Evolutionary conservation across 2,888 invertebrate genomes (phyloP), one percentile per base, ranked within the genome.

Genomic region (Chrysolina oricalcia): DNA sequence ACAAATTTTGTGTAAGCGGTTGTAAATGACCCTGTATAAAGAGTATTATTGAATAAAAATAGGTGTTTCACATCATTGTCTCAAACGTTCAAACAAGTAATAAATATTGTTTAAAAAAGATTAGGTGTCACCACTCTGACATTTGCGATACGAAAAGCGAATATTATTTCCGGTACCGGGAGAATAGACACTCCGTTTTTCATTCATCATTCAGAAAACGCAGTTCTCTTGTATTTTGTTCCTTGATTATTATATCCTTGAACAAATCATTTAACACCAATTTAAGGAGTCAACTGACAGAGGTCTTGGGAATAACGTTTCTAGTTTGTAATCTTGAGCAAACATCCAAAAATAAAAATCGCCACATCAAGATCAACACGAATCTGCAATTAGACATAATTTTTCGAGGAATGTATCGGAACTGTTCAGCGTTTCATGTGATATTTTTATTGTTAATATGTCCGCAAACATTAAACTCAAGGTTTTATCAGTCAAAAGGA

Each of bases 261-360:
- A 78, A 74, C 80, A 76, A 76, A 78, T 77, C 75, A 77, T 62
- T 80, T 80, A 77, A 78, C 80, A 76, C 56, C 70, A 80, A 80
- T 80, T 78, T 66, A 80, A 77, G 65, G 72, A 74, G 78, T 80
- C 77, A 78, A 80, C 76, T 78, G 73, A 66, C 48, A 40, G 48
- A 23, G 23, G 43, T 66, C 46, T 66, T 23, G 43, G 66, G 48
- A 43, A 66, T 66, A 46, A 66, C 21, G 41, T 3, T 64, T 5
- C 59, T 59, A n/a, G 11, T 59, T 9, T 5, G 35, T 27, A 17
- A 35, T 59, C 35, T 59, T 59, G 13, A 59, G 59, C 59, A n/a
- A 59, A 59, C 59, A 35, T 59, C 15, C n/a, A 15, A 35, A 35
- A 59, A 59, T 27, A 59, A 59, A 50, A 59, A 59, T 53, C 53